These are phyloP conservation scores for Acronicta psi DNA, from an alignment of 2,888 invertebrate genomes.

Conservation along the genomic window DNA sequence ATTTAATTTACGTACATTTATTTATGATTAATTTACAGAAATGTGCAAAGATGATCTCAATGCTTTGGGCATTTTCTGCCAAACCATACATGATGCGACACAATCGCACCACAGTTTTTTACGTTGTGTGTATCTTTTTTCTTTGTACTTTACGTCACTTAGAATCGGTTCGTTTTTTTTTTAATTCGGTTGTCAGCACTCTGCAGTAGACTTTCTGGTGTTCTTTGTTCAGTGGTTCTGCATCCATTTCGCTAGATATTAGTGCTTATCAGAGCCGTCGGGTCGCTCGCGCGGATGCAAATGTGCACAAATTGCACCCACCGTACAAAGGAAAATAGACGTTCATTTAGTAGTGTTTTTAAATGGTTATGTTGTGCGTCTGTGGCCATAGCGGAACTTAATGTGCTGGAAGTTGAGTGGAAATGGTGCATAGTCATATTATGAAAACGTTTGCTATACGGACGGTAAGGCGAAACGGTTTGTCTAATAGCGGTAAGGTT, in stretches of 20 bases:
- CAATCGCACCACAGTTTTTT: too few species aligned
- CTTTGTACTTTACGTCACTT: too few species aligned
- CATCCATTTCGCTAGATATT: slow-evolving; percentile 41
- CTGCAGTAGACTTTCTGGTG: slow-evolving; percentile 11
- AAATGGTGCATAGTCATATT: neutral
- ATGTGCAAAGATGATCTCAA: too few species aligned
- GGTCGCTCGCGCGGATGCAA: slow-evolving; percentile 30
- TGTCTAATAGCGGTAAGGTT: too few species aligned
- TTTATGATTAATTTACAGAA: too few species aligned
- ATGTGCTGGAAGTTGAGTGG: neutral
- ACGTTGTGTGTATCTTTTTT: too few species aligned
- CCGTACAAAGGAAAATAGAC: slow-evolving; percentile 34
- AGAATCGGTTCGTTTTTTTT: too few species aligned
- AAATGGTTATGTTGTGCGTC: slow-evolving; percentile 25
- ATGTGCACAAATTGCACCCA: slow-evolving; percentile 34
- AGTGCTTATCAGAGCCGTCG: slow-evolving; percentile 33
- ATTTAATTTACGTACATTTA: too few species aligned
- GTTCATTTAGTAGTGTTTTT: slow-evolving; percentile 27
- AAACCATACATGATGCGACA: too few species aligned
- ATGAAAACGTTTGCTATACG: neutral
- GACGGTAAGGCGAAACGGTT: neutral
- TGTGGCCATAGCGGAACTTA: slow-evolving; percentile 12
- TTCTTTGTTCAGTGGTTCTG: neutral
- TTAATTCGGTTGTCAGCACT: neutral
- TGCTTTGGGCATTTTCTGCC: too few species aligned